Conservation (phyloP, 2,113 vertebrate species). For the Nestor notabilis region DNA sequence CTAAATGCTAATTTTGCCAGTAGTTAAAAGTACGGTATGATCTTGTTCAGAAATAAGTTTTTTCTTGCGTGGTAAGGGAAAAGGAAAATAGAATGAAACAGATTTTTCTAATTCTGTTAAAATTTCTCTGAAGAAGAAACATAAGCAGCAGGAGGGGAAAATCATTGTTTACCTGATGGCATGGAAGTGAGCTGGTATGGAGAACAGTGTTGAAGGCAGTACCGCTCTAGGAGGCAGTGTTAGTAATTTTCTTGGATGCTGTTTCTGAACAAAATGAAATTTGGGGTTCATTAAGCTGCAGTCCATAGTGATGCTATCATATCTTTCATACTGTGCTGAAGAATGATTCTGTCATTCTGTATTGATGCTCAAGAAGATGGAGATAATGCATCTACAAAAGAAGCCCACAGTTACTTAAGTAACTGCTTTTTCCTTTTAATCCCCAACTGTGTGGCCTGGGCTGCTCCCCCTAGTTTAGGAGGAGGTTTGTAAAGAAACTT, state of each 20-base stretch:
- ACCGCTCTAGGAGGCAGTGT: background rate
- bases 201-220: background rate
- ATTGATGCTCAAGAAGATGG: background rate
- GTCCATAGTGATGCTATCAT: background rate
- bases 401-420: background rate
- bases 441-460: background rate
- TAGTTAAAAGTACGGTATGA: background rate
- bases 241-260: background rate
- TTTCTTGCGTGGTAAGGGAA: background rate
- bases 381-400: background rate
- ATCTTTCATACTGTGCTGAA: background rate
- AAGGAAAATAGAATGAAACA: background rate
- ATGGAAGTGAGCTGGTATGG: background rate
- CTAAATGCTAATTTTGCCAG: background rate
- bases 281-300: background rate
- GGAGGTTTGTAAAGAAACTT: background rate
- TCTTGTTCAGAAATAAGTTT: background rate
- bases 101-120: background rate
- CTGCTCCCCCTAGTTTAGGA: background rate
- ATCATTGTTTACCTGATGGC: background rate
- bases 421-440: background rate
- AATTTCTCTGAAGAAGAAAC: background rate
- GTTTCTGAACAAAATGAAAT: slow-evolving; percentile 8
- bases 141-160: background rate
- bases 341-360: background rate